phyloP scores from a whole-genome alignment of 1,140 invertebrate genomes.

The Frieseomelitta varia region DNA sequence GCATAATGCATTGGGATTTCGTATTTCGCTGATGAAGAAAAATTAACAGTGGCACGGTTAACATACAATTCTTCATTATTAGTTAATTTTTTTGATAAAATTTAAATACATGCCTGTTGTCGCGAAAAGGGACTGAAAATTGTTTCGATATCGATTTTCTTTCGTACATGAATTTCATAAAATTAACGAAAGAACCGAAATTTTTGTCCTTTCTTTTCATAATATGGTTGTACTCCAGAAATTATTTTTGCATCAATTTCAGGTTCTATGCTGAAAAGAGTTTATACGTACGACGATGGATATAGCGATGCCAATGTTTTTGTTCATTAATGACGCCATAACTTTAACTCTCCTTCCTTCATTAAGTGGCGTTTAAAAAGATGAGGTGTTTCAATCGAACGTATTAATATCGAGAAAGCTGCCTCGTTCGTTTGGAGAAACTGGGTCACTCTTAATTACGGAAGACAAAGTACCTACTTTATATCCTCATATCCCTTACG shows the following conservation, averaged over 20 bases:
- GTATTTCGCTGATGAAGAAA: background rate
- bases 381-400: background rate
- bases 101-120: background rate
- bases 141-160: no score
- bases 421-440: constrained; percentile 5
- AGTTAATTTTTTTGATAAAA: background rate
- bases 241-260: background rate
- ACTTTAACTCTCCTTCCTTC: no score
- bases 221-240: background rate
- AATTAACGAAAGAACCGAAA: no score
- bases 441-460: background rate
- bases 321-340: no score
- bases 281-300: no score
- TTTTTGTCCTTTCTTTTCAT: no score
- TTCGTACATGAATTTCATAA: no score
- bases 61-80: background rate
- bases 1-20: background rate
- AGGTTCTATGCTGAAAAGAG: no score
- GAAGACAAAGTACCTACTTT: background rate
- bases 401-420: background rate
- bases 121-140: no score
- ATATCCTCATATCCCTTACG: no score
- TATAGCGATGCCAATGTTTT: no score
- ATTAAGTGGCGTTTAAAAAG: no score
- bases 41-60: background rate